These are phyloP conservation scores for Limnodromus scolopaceus DNA, from an alignment of 2,797 vertebrate species.

Conservation along the genomic window DNA sequence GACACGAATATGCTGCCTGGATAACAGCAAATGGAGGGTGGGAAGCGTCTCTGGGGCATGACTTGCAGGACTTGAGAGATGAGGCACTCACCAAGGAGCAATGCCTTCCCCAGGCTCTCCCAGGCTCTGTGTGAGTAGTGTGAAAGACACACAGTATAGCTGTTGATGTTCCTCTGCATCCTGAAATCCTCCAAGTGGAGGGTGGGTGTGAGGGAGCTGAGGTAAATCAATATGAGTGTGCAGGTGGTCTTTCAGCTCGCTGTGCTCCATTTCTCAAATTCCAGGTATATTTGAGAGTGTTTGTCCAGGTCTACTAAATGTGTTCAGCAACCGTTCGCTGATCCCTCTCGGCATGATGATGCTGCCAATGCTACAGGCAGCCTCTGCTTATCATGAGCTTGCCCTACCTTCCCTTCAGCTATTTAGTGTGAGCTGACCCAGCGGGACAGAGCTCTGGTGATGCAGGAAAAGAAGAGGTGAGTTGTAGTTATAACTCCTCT, in stretches of 20 bases:
- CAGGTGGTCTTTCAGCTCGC: not conserved
- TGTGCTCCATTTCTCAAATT: not conserved
- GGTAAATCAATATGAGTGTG: not conserved
- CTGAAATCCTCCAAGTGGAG: not conserved
- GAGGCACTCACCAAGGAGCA: not conserved
- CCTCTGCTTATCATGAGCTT: not conserved
- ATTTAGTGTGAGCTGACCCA: not conserved
- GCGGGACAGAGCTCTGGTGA: not conserved
- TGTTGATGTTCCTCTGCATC: not conserved
- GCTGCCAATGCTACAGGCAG: not conserved
- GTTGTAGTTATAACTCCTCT: not conserved
- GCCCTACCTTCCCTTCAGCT: not conserved
- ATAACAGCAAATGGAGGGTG: not conserved
- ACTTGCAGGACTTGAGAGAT: not conserved
- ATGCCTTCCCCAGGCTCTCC: not conserved
- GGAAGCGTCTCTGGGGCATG: not conserved
- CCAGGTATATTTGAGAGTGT: not conserved
- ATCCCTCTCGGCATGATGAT: not conserved
- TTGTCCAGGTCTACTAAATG: not conserved
- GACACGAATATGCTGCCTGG: not conserved
- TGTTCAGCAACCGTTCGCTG: not conserved
- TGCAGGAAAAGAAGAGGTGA: not conserved
- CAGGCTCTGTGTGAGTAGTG: not conserved
- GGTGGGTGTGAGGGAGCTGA: accelerated
- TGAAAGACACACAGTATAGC: not conserved